A percentile compares a stretch with the other conserved stretches of the same genome.
These are phyloP conservation scores for Rhinoderma darwinii DNA, from an alignment of 2,113 vertebrate species.

Conservation along the genomic window DNA sequence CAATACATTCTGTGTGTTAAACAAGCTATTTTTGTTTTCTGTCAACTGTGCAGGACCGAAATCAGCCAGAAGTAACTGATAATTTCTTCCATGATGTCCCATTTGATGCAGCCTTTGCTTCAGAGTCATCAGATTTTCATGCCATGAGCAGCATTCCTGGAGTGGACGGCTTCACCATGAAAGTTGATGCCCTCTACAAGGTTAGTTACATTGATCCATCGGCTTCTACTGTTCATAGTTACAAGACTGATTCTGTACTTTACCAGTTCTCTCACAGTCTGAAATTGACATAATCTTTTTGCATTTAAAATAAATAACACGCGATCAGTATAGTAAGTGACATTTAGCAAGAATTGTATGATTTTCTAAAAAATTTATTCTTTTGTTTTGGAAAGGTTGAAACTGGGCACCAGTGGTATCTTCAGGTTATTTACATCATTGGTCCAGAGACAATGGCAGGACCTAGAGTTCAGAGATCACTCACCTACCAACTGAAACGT, in stretches of 20 bases:
- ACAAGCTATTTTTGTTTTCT: neutral
- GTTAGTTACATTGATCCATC: conserved; percentile 67
- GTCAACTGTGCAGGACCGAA: conserved; percentile 81
- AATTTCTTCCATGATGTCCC: conserved; percentile 93
- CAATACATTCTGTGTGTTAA: neutral
- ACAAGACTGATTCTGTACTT: neutral
- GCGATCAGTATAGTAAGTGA: neutral
- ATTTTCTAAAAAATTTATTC: accelerated
- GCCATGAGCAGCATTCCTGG: conserved; percentile 85
- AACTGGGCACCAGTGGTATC: conserved; percentile 97
- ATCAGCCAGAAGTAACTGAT: conserved; percentile 90
- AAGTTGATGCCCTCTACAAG: conserved; percentile 97
- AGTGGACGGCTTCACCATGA: conserved; percentile 94
- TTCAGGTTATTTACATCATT: conserved; percentile 96
- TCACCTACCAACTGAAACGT: conserved; percentile 73
- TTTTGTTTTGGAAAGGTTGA: conserved; percentile 84
- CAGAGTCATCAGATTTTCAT: conserved; percentile 83
- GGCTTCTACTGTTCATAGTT: neutral
- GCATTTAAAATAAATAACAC: neutral
- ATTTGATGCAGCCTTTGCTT: conserved; percentile 91
- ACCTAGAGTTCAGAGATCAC: conserved; percentile 86
- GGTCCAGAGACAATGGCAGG: conserved; percentile 82
- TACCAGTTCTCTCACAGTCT: neutral
- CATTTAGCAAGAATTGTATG: neutral
- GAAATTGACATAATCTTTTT: neutral